Conservation (phyloP, 2,113 vertebrate species). For the Chloropsis cyanopogon region DNA sequence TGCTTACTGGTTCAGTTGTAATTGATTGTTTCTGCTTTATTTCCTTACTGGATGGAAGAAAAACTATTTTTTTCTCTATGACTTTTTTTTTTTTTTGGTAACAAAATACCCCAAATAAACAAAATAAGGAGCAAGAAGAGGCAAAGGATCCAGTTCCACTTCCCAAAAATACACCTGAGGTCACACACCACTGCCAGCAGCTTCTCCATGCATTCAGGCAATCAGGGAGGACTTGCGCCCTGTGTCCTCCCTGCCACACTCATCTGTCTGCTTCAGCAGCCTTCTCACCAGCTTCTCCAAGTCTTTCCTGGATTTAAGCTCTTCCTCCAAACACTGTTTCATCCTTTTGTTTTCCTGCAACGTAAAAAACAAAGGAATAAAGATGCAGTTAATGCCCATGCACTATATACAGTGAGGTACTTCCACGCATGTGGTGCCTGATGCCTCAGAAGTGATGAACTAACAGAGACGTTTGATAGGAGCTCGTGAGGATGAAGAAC, state of each 20-base stretch:
- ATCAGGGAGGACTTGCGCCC: conserved; percentile 74
- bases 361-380: background rate
- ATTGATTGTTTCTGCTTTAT: conserved; percentile 4
- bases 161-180: conserved; percentile 36
- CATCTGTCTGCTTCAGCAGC: conserved; percentile 92
- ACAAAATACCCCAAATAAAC: conserved; percentile 44
- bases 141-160: conserved; percentile 34
- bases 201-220: conserved; percentile 8
- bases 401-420: background rate
- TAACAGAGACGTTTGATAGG: background rate
- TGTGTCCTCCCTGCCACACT: conserved; percentile 84
- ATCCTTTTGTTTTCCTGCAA: conserved; percentile 93
- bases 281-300: conserved; percentile 91
- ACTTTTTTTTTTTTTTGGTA: background rate
- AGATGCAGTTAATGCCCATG: background rate
- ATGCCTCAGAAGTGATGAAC: background rate
- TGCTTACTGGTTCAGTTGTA: conserved; percentile 13
- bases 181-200: conserved; percentile 44
- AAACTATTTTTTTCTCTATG: background rate
- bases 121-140: conserved; percentile 54
- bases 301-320: conserved; percentile 93
- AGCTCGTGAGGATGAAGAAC: background rate
- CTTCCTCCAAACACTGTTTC: conserved; percentile 96
- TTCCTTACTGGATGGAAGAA: conserved; percentile 23
- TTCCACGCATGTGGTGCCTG: background rate